A percentile compares a stretch with the other conserved stretches of the same genome.
Conservation (phyloP, 2,113 vertebrate species). For the Sylvicapra grimmia region DNA sequence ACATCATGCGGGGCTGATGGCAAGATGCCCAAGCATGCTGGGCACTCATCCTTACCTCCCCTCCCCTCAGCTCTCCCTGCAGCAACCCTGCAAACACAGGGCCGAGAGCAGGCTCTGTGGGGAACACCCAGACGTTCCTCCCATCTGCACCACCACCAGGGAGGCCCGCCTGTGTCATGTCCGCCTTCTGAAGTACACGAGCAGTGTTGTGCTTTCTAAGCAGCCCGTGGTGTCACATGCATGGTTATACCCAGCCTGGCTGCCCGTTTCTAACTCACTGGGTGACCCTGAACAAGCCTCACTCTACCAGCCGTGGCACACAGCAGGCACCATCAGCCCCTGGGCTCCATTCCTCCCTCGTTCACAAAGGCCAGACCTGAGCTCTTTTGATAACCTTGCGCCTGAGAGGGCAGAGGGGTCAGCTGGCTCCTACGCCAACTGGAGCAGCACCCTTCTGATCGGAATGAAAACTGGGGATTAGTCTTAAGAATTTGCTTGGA, state of each 20-base stretch:
- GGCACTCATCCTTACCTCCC: neutral
- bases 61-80: neutral
- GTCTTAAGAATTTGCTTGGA: neutral
- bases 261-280: neutral
- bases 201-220: neutral
- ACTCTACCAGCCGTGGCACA: neutral
- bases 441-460: neutral
- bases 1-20: neutral
- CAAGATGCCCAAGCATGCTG: neutral
- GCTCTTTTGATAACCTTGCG: neutral
- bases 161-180: neutral
- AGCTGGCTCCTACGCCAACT: neutral
- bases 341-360: neutral
- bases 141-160: neutral
- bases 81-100: neutral
- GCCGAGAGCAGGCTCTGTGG: neutral
- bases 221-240: too few species aligned
- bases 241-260: neutral
- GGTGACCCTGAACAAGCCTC: neutral
- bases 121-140: neutral
- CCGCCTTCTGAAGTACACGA: neutral
- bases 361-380: neutral
- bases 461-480: neutral
- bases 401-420: neutral
- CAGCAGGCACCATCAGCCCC: neutral